Conservation (phyloP, 30 jellyfish, hydroid and myxozoan species). For the Aurelia aurita region DNA sequence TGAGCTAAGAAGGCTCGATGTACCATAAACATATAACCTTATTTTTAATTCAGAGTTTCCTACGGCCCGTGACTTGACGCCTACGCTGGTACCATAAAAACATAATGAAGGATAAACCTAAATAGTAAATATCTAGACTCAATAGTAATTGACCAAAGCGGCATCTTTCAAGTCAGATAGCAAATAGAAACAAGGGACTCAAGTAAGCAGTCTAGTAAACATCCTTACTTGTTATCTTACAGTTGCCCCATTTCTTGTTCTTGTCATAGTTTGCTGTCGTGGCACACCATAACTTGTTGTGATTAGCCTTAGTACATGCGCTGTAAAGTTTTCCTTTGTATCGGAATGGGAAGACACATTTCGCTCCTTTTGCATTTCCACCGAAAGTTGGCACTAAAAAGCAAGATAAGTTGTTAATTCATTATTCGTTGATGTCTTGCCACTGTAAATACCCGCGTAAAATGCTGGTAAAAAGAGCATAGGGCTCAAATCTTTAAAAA, state of each 20-base stretch:
- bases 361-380: constrained; percentile 83
- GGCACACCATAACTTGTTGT: constrained; percentile 77
- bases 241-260: constrained; percentile 82
- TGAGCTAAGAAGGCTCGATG: too few relatives aligned
- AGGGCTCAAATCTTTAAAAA: too few relatives aligned
- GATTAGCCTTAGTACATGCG: constrained; percentile 56
- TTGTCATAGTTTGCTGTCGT: constrained; percentile 80
- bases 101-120: not conserved
- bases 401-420: too few relatives aligned
- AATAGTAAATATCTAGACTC: too few relatives aligned
- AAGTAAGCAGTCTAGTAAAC: not conserved
- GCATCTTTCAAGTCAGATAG: not conserved
- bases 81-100: not conserved
- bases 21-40: too few relatives aligned
- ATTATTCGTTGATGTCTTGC: too few relatives aligned
- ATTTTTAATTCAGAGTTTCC: too few relatives aligned
- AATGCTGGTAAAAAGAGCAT: too few relatives aligned
- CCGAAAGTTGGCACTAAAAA: constrained; percentile 39
- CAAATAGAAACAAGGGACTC: not conserved
- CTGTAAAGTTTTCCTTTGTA: constrained; percentile 73
- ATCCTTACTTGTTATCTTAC: constrained; percentile 64
- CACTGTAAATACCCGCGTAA: too few relatives aligned
- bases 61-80: too few relatives aligned
- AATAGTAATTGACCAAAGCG: too few relatives aligned
- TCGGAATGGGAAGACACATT: constrained; percentile 86